These are phyloP conservation scores for Lipophrys pholis DNA, from an alignment of 2,113 vertebrate species.

Conservation along the genomic window DNA sequence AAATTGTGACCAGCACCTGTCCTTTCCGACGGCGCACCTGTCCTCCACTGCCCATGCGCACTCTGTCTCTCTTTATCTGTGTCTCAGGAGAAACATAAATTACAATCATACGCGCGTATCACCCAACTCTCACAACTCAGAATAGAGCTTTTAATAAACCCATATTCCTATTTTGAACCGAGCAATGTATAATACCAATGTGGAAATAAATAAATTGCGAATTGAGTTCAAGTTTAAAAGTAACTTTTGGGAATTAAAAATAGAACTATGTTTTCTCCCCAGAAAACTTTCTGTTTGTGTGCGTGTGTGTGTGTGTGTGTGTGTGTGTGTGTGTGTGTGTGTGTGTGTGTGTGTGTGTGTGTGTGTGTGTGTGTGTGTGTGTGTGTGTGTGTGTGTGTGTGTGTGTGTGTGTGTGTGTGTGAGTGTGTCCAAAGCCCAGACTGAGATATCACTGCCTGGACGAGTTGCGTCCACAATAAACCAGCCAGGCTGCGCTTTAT, in stretches of 20 bases:
- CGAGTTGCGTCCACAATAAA: slow-evolving; percentile 7
- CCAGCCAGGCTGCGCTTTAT: slow-evolving; percentile 9
- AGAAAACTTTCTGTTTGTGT: neutral
- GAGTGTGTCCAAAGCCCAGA: neutral
- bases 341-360: too few species aligned
- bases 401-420: too few species aligned
- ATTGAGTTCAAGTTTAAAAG: neutral
- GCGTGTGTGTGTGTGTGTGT: too few species aligned
- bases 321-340: too few species aligned
- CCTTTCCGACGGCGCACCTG: slow-evolving; percentile 90
- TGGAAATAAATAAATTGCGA: neutral
- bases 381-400: too few species aligned
- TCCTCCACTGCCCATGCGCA: slow-evolving; percentile 83
- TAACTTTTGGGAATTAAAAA: neutral
- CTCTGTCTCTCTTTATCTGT: slow-evolving; percentile 24
- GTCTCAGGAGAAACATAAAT: slow-evolving; percentile 23
- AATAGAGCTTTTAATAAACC: neutral
- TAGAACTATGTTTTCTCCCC: neutral
- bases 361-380: too few species aligned
- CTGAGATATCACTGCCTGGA: neutral
- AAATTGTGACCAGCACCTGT: slow-evolving; percentile 89
- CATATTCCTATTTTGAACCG: neutral
- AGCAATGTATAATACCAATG: neutral
- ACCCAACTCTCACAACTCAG: too few species aligned
- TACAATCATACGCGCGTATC: slow-evolving; percentile 31